Evolutionary conservation across 1,140 invertebrate genomes (phyloP).

Genomic region (Drosophila sp.): DNA sequence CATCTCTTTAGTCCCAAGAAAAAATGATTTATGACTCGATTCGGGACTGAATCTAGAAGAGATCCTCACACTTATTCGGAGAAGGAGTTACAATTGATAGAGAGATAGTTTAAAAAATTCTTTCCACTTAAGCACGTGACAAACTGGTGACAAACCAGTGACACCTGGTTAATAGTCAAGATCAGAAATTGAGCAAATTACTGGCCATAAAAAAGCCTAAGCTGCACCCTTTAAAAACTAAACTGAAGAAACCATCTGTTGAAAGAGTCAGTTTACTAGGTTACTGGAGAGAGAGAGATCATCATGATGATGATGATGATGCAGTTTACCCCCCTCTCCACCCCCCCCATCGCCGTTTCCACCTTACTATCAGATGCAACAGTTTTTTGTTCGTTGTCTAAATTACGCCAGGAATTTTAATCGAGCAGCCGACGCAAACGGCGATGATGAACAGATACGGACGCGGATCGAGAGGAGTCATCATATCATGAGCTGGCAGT

Average conservation of each 20-base stretch:
- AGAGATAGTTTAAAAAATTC: too few species aligned
- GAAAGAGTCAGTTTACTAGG: slow-evolving; percentile 38
- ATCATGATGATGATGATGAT: background rate
- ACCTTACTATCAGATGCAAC: too few species aligned
- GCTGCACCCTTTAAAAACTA: slow-evolving; percentile 6
- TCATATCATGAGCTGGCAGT: slow-evolving; percentile 13
- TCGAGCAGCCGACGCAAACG: slow-evolving; percentile 72
- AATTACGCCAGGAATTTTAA: slow-evolving; percentile 79
- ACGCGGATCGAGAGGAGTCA: slow-evolving; percentile 6
- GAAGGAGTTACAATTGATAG: too few species aligned
- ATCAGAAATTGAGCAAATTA: slow-evolving; percentile 6
- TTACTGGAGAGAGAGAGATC: slow-evolving; percentile 29
- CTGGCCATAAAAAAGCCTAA: background rate
- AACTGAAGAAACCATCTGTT: background rate
- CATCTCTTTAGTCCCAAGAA: too few species aligned
- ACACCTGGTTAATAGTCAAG: slow-evolving; percentile 12
- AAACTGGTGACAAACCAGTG: too few species aligned
- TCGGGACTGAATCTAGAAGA: too few species aligned
- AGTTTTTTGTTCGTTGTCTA: slow-evolving; percentile 46
- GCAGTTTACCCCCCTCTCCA: background rate
- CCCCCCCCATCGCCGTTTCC: background rate
- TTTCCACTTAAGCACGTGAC: background rate
- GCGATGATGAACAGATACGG: slow-evolving; percentile 33
- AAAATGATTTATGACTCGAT: too few species aligned
- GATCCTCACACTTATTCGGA: too few species aligned